Evolutionary conservation across 1,140 invertebrate species (phyloP), one percentile per base, ranked within the genome.

Genomic region (Drosophila sucinea): DNA sequence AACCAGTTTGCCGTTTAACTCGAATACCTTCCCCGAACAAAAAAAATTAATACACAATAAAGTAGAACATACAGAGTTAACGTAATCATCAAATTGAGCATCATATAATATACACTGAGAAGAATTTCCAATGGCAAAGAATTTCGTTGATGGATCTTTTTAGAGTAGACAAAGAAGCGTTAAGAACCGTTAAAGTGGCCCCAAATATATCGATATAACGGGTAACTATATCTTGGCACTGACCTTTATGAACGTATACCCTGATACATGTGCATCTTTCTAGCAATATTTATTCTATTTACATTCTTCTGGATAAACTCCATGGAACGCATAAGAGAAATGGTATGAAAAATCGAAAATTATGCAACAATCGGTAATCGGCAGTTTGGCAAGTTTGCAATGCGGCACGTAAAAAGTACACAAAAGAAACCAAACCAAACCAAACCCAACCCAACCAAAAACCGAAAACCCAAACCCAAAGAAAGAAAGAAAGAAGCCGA

Each of bases 401-500:
- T 27, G 44, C 44, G 44, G 44, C 44, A 51, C 44, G 44, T 47
- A 47, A 47, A 51, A 51, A 51, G 44, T 51, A 51, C 44, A 51
- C 25, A 51, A 25, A 51, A 51, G 23, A 51, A 25, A 51, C 23
- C 23, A 27, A 51, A 8, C 4, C 1, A 41, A 41, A 17, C 11
- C 44, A 47, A 47, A 25, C 6, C 17, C 23, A 41, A n/a, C 40
- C 11, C 11, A 41, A 41, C 1, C 11, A 41, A 41, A 41, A 47
- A 25, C 4, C n/a, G 35, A 38, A 38, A 38, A 38, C 23, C 44
- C 23, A 51, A 51, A 51, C 7, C 44, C 44, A 51, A 27, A 27
- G 11, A 33, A 25, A 58, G 57, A 55, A 51, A 38, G 47, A 55
- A 44, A 70, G 25, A 10, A 51, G 25, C 11, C 41, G 30, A 5